Base-by-base conservation (phyloP, 2,113 vertebrate genomes). In the Crotalus tigris region DNA sequence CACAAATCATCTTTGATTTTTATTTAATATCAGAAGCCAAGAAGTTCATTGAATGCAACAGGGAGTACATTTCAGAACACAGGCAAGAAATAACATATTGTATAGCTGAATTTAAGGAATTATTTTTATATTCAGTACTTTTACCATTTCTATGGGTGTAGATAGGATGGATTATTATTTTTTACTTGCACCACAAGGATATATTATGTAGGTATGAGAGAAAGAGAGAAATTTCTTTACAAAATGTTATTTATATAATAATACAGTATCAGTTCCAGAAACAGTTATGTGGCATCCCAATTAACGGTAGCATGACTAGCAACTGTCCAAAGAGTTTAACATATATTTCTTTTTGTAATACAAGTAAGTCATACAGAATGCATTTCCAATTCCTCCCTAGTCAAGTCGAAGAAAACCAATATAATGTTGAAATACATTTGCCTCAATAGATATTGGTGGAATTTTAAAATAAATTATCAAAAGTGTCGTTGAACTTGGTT, bases 1-100 rank as follows among this genome's bases (percentile, higher is more conserved):
- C 94, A 97, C 98, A 98, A 98, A 97, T 98, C 97, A 97, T 92
- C 96, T 94, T 95, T 96, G 96, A 96, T 96, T 97, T 97, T 97
- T 97, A 97, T 96, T 97, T 97, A 97, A 96, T 95, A 96, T 96
- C 96, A 97, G 95, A 61, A 97, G 94, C 95, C 96, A 95, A 95
- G 94, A 96, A 96, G 96, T 96, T 97, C 95, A 97, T 97, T 97
- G 96, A 97, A 96, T 97, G 97, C 97, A 97, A 95, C 97, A 97
- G 93, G 97, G 97, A 97, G 94, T 96, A 97, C 97, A 97, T 97
- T 97, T 97, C 97, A 95, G 97, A 95, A 95, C 97, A 51, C 92
- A 97, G 97, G 97, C 98, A 98, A n/a, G 93, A 98, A 98, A 97
- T 97, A 96, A 96, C 97, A 94, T 92, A 98, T 97, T 96, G 10